These are phyloP conservation scores for Dolichoris vasculosae DNA, from an alignment of 1,140 invertebrate genomes.

Conservation along the genomic window DNA sequence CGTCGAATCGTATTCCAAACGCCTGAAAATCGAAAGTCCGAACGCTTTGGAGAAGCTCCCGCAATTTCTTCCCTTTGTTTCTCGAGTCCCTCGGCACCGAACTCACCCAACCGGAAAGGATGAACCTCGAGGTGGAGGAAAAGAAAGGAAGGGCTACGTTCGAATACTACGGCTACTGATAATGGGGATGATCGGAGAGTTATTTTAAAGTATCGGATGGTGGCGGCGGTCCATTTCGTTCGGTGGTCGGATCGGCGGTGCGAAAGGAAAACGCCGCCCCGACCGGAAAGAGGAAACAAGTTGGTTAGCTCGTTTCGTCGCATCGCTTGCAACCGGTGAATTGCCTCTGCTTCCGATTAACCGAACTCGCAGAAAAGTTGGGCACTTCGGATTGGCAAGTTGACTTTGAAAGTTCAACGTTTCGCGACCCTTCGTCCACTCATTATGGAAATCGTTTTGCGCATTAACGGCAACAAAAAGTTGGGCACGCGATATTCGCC, in stretches of 20 bases:
- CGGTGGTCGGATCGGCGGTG: not conserved
- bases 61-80: not conserved
- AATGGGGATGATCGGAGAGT: conserved; percentile 35
- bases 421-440: too few relatives aligned
- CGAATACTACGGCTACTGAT: conserved; percentile 26
- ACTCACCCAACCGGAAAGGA: not conserved
- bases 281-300: conserved; percentile 29
- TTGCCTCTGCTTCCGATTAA: conserved; percentile 57
- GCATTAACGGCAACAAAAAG: not conserved
- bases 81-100: too few relatives aligned
- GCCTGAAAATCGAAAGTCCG: not conserved
- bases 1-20: not conserved
- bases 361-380: conserved; percentile 37
- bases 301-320: not conserved
- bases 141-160: not conserved
- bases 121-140: not conserved
- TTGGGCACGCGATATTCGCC: not conserved
- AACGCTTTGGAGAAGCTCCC: not conserved
- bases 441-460: not conserved
- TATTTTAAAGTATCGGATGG: conserved; percentile 43
- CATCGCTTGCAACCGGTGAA: conserved; percentile 43
- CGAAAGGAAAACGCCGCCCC: conserved; percentile 19
- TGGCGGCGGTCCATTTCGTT: conserved; percentile 19
- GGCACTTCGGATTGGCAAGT: not conserved
- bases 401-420: not conserved